These are phyloP conservation scores for Mus spicilegus DNA, from an alignment of 2,113 vertebrate genomes.

Conservation along the genomic window DNA sequence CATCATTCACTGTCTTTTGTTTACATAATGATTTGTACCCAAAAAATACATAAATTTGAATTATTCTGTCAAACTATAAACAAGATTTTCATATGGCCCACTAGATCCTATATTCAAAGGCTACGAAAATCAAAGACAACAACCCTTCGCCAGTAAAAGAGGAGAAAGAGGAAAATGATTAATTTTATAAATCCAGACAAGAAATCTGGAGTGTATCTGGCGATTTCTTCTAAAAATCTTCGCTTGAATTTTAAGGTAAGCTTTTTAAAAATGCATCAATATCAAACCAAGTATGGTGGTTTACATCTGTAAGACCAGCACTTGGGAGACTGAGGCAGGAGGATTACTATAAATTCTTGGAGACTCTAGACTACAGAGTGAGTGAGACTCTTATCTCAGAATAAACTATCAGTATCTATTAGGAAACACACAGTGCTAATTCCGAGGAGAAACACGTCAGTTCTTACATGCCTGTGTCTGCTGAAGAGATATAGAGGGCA, in stretches of 20 bases:
- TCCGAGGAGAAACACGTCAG: neutral
- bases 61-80: slow-evolving; percentile 1
- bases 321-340: neutral
- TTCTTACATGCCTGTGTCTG: neutral
- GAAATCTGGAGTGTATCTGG: neutral
- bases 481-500: neutral
- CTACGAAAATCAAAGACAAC: slow-evolving; percentile 35
- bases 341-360: neutral
- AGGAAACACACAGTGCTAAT: neutral
- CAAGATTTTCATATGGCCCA: slow-evolving; percentile 34
- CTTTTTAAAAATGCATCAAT: slow-evolving; percentile 33
- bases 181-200: slow-evolving; percentile 30
- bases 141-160: neutral
- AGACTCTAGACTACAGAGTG: neutral
- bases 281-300: neutral
- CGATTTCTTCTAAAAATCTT: neutral
- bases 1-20: slow-evolving; percentile 36
- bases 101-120: slow-evolving; percentile 26
- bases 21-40: slow-evolving; percentile 37
- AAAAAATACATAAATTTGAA: neutral
- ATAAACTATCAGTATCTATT: neutral
- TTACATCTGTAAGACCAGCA: neutral
- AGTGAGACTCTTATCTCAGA: neutral
- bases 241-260: slow-evolving; percentile 52
- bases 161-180: neutral